These are phyloP conservation scores for Hormaphis cornu DNA, from an alignment of 1,140 invertebrate genomes.

Conservation along the genomic window DNA sequence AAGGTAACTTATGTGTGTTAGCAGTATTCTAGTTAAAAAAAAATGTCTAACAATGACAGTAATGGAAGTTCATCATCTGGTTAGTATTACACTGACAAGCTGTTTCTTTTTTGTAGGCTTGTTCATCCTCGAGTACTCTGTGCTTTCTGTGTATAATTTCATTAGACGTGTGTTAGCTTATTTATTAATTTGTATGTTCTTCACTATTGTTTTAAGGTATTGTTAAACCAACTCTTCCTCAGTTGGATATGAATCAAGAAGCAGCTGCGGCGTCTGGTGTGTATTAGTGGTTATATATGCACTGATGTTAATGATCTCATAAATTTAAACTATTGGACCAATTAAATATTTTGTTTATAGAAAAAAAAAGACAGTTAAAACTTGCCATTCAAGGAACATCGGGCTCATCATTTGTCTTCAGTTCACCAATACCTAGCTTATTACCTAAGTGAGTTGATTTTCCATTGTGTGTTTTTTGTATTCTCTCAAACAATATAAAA, in stretches of 20 bases:
- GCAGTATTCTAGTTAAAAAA: background rate
- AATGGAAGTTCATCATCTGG: slow-evolving; percentile 13
- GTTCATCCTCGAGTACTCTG: background rate
- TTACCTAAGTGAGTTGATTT: slow-evolving; percentile 12
- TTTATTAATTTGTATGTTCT: background rate
- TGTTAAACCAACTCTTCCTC: background rate
- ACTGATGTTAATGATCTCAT: background rate
- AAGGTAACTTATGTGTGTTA: background rate
- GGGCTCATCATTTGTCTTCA: slow-evolving; percentile 17
- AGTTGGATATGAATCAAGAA: slow-evolving; percentile 8
- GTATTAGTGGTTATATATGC: too few species aligned
- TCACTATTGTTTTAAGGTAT: background rate
- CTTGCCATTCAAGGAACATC: slow-evolving; percentile 3
- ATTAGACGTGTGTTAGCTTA: background rate
- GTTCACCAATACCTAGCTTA: slow-evolving; percentile 12
- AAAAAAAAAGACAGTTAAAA: slow-evolving; percentile 16
- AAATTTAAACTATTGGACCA: background rate
- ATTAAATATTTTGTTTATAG: background rate
- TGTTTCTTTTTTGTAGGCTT: background rate
- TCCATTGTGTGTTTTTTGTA: too few species aligned
- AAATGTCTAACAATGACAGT: slow-evolving; percentile 29
- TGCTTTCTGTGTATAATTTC: background rate
- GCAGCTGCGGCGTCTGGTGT: background rate
- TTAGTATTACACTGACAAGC: background rate
- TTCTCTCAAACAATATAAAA: too few species aligned